phyloP scores from a whole-genome alignment of 2,113 vertebrate species.

The Struthio camelus region DNA sequence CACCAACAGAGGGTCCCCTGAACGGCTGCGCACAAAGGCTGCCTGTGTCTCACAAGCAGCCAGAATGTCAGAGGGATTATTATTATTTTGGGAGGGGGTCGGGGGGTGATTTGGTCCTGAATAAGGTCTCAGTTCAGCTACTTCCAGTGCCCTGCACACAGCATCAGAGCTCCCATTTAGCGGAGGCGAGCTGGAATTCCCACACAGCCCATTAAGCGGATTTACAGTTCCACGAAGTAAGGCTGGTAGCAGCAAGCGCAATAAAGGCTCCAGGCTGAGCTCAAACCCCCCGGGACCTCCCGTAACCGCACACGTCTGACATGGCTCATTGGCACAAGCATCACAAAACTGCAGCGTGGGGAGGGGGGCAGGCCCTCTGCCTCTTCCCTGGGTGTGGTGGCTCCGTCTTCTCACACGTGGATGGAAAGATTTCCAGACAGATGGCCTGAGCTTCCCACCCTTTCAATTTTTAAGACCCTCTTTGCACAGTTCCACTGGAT shows the following conservation, averaged over 20 bases:
- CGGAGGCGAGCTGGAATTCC: constrained; percentile 22
- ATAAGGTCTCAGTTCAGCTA: constrained; percentile 57
- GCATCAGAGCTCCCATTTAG: constrained; percentile 35
- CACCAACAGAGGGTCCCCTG: constrained; percentile 1
- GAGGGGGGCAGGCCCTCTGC: background rate
- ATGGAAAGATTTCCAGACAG: background rate
- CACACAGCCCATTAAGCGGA: constrained; percentile 38
- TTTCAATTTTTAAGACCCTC: background rate
- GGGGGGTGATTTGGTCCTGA: constrained; percentile 48
- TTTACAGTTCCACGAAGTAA: background rate
- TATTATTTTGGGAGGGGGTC: constrained; percentile 57
- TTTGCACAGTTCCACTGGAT: background rate
- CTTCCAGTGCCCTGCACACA: background rate
- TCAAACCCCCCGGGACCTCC: background rate
- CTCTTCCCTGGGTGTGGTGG: background rate
- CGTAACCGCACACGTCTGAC: background rate
- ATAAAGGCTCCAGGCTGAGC: background rate
- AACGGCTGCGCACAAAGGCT: constrained; percentile 49
- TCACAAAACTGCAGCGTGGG: fast-evolving
- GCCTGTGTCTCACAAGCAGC: constrained; percentile 37
- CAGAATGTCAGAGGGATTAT: constrained; percentile 49
- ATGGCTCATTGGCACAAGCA: fast-evolving
- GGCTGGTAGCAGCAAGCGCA: background rate
- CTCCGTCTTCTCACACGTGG: background rate
- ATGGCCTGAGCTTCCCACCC: background rate